Evolutionary conservation across 2,888 invertebrate genomes (phyloP).

Genomic region (Crioceris asparagi): DNA sequence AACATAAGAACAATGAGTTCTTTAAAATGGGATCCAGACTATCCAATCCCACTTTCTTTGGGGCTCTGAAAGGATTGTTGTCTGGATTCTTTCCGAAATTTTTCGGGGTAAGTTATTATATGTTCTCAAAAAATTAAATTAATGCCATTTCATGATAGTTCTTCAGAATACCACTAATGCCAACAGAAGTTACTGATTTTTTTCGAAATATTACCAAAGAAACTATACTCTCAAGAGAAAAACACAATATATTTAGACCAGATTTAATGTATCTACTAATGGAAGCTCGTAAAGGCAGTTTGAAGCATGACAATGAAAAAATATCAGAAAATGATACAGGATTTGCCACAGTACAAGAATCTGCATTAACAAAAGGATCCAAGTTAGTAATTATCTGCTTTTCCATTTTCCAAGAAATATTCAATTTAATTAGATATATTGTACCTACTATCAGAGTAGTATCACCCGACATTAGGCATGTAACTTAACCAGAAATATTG

Average conservation of each 20-base stretch:
- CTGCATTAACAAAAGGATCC: background rate
- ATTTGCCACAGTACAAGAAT: constrained; percentile 27
- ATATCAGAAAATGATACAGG: constrained; percentile 17
- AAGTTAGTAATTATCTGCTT: no score
- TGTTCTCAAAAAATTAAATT: background rate
- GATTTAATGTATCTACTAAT: constrained; percentile 46
- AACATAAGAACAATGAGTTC: constrained; percentile 45
- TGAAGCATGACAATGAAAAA: constrained; percentile 16
- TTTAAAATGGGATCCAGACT: constrained; percentile 33
- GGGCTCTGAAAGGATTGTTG: constrained; percentile 12
- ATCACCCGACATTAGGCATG: no score
- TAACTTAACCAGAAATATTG: no score
- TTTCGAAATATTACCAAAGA: constrained; percentile 21
- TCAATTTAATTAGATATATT: no score
- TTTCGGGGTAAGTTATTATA: constrained; percentile 10
- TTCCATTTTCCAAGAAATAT: no score
- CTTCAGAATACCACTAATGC: constrained; percentile 32
- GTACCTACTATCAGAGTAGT: no score
- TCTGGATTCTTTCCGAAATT: constrained; percentile 14
- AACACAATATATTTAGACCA: constrained; percentile 22
- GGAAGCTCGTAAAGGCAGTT: constrained; percentile 41
- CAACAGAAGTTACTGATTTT: constrained; percentile 18
- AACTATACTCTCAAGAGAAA: constrained; percentile 20
- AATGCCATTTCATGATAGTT: no score
- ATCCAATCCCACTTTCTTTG: constrained; percentile 10